These are phyloP conservation scores for Megaustenia siamemsis DNA, from an alignment of 2,888 invertebrate genomes.

Conservation along the genomic window DNA sequence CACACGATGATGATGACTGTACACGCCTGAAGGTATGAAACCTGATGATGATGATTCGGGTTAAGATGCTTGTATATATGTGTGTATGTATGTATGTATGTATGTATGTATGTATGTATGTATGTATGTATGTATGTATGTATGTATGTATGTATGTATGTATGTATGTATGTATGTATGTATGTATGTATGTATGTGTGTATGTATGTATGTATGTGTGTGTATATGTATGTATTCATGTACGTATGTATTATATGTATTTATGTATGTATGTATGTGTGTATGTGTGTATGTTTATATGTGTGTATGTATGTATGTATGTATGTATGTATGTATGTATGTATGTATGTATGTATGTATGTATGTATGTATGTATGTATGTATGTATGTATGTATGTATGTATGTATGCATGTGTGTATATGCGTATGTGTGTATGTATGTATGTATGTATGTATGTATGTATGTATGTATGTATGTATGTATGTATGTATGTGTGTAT, in stretches of 20 bases:
- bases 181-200: background rate
- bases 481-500: slow-evolving; percentile 23
- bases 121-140: background rate
- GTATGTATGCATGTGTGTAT: background rate
- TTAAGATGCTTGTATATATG: background rate
- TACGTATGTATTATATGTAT: background rate
- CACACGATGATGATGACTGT: too few relatives aligned
- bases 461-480: slow-evolving; percentile 33
- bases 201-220: background rate
- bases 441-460: background rate
- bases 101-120: background rate
- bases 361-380: slow-evolving; percentile 20
- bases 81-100: background rate
- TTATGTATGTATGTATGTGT: background rate
- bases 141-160: background rate
- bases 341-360: slow-evolving; percentile 13
- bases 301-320: slow-evolving; percentile 28
- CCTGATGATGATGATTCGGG: too few relatives aligned
- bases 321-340: slow-evolving; percentile 21
- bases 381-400: background rate
- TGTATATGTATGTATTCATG: background rate
- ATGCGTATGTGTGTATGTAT: background rate
- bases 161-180: background rate
- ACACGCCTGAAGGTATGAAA: too few relatives aligned
- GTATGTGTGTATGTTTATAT: background rate